Conservation (phyloP, 1,140 invertebrate species). For the Saccostrea echinata region DNA sequence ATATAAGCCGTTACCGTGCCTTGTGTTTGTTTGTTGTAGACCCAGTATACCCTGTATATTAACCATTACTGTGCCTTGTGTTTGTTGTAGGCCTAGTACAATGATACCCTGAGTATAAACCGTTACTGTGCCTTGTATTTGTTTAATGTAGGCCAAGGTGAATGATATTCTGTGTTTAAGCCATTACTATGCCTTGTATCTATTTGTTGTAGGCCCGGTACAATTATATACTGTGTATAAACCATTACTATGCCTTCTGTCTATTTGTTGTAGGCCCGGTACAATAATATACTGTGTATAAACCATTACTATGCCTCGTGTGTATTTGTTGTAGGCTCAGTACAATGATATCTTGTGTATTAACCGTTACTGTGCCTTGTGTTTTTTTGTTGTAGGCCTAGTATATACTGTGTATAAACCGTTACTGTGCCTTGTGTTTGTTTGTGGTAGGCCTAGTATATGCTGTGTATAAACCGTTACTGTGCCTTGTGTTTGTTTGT, state of each 20-base stretch:
- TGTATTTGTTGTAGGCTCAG: too few species aligned
- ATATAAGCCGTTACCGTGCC: not conserved
- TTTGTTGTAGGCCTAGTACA: not conserved
- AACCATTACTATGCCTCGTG: too few species aligned
- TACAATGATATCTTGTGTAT: too few species aligned
- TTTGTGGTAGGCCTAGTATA: not conserved
- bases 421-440: not conserved
- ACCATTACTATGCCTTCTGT: not conserved
- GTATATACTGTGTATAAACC: not conserved
- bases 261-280: too few species aligned
- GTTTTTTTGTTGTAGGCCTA: not conserved
- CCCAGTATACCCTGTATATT: not conserved
- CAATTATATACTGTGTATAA: conserved; percentile 86
- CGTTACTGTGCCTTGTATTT: not conserved
- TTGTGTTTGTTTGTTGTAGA: not conserved
- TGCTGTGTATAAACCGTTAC: too few species aligned
- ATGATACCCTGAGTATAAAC: not conserved
- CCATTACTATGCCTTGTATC: conserved; percentile 85
- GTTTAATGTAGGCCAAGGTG: conserved; percentile 81
- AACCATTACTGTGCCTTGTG: too few species aligned
- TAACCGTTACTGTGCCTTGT: too few species aligned
- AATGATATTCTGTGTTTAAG: conserved; percentile 96
- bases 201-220: conserved; percentile 74
- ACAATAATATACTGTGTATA: too few species aligned
- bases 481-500: too few species aligned